Evolutionary conservation across 2,113 vertebrate genomes (phyloP), one percentile per base, ranked within the genome.

Genomic region (Suncus etruscus): DNA sequence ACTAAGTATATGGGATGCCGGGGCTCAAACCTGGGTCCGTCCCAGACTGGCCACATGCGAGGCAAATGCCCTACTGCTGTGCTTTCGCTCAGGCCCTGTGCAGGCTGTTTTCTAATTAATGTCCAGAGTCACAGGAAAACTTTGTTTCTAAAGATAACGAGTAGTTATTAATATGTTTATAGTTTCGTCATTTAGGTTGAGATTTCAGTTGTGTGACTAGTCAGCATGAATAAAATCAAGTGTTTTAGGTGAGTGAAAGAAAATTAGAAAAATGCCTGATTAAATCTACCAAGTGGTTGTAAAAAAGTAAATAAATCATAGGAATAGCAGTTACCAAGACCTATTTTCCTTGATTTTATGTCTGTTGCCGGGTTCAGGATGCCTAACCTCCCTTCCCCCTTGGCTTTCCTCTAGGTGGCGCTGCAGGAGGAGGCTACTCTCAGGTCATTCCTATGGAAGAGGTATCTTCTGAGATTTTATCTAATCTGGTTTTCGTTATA

Each of bases 391-490:
- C 66, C 68, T 92, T 7, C 54, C 20, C 50, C 66, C 87, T 93
- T 96, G 75, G 80, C 31, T 95, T 69, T 96, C 54, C 96, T 94
- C 16, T 97, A 99, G 99, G 99, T 95, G 99, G 99, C 72, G 99
- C 99, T 97, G 99, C 99, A 94, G 99, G 99, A 89, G 99, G 99
- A 11, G 99, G 99, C 94, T 99, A 99, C 94, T 99, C 99, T 87
- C 99, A 99, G 95, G 98, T 99, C 94, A 97, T 99, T 95, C 99
- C 99, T 16, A 99, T 99, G 99, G 99, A 99, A 95, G 99, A 99
- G 99, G 99, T 99, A 99, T 89, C 85, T 73, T 15, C 7, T 1
- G 4, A 66, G 9, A 27, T 74, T 84, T 86, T 65, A 14, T 48
- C 80, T n/a, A 65, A 22, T 69, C 22, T 61, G 8, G 39, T 48